Evolutionary conservation across 2,797 vertebrate species (phyloP).

Genomic region (Epinephelus malabaricus): DNA sequence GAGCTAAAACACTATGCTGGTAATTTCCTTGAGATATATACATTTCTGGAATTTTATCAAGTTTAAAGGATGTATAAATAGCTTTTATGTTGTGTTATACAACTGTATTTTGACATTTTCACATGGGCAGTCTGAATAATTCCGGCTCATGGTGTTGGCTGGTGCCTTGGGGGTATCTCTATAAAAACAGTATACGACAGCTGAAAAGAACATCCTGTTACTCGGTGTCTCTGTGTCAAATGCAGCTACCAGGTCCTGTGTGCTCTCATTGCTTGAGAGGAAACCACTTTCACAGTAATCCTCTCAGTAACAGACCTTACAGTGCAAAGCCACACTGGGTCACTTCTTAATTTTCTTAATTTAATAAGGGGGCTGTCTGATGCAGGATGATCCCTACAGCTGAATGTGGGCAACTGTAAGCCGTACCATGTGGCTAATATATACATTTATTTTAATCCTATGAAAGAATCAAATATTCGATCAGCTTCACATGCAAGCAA

Average conservation of each 20-base stretch:
- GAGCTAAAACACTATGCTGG: background rate
- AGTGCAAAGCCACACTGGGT: conserved; percentile 54
- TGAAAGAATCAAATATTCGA: background rate
- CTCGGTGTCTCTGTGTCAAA: conserved; percentile 39
- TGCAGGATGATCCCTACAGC: conserved; percentile 45
- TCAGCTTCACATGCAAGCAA: background rate
- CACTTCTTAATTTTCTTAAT: conserved; percentile 70
- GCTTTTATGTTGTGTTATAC: conserved; percentile 12
- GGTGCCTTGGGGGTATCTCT: conserved; percentile 41
- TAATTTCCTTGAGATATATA: background rate
- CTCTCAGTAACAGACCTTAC: conserved; percentile 56
- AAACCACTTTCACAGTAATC: conserved; percentile 66
- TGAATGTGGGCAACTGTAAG: conserved; percentile 41
- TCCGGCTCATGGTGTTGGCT: conserved; percentile 22
- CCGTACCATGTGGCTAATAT: background rate
- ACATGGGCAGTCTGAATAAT: conserved; percentile 28
- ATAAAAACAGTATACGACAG: conserved; percentile 49
- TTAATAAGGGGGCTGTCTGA: conserved; percentile 63
- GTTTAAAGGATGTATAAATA: background rate
- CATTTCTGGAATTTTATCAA: background rate
- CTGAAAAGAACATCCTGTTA: conserved; percentile 61
- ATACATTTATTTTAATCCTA: background rate
- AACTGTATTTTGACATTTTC: conserved; percentile 45
- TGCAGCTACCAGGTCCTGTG: conserved; percentile 41
- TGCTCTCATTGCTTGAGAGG: conserved; percentile 35